Evolutionary conservation across 2,797 vertebrate species (phyloP), one percentile per base, ranked within the genome.

Genomic region (Percopsis omiscomaycus): DNA sequence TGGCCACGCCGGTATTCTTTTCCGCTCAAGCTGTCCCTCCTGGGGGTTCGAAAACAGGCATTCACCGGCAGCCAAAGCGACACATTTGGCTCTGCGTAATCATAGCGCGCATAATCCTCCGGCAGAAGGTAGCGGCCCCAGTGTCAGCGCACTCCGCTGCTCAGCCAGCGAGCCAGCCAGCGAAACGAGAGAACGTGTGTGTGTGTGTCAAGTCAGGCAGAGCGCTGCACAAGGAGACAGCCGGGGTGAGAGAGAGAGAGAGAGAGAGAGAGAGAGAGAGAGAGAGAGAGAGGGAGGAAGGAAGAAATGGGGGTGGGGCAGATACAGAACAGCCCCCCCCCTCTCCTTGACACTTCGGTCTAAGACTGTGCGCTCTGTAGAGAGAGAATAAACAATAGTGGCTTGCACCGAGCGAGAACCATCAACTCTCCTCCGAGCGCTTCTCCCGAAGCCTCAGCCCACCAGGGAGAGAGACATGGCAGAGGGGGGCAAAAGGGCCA

Each of bases 51-150:
- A 3, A 48, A 48, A 68, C 75, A 65, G 70, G 67, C 74, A 61
- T 74, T 87, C 82, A 81, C 63, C 30, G 66, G 74, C 84, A 81
- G 81, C 77, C 79, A 85, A 88, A 88, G 84, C 81, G 84, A 82
- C 73, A 86, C 79, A 87, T 81, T 64, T 80, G 68, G 57, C 84
- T 81, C 56, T 44, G 61, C 66, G 78, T 84, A 75, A 85, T 87
- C 84, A 77, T 71, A 68, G 82, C 75, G 73, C 48, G 66, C 69
- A 79, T 84, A 88, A 86, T 84, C 86, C 88, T 83, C 70, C 68
- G 86, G 85, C 87, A 87, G 87, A 89, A 89, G 89, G 89, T 89
- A 87, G 80, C 57, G 81, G 83, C 89, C 86, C 81, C 74, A 11
- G 80, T 86, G 87, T 90, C 86, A 88, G 75, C 48, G 73, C 70